phyloP scores from a whole-genome alignment of 37 sponge, comb jelly and placozoan genomes.

The Diacarnus erythraeanus region DNA sequence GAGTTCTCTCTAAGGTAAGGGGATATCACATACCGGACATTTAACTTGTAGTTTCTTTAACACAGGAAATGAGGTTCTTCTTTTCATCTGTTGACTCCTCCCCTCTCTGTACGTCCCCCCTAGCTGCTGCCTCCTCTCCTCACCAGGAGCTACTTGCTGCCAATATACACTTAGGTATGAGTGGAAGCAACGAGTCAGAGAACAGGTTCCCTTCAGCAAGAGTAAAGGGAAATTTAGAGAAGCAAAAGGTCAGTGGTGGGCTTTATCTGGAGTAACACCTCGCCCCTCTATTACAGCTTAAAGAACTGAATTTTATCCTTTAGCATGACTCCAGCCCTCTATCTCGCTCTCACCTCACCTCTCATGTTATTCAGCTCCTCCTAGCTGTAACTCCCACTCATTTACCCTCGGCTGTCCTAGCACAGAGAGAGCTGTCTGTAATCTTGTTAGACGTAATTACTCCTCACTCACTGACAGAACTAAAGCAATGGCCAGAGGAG shows the following conservation, averaged over 20 bases:
- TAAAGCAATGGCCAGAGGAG: conserved; percentile 42
- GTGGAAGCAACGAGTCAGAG: background rate
- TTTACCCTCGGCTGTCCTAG: background rate
- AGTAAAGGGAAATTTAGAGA: too few relatives aligned
- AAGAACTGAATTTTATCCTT: too few relatives aligned
- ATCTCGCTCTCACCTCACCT: background rate
- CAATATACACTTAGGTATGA: conserved; percentile 1
- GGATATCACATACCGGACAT: background rate
- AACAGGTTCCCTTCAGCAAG: too few relatives aligned
- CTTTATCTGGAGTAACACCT: too few relatives aligned
- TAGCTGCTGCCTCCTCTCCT: background rate
- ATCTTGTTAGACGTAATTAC: conserved; percentile 24
- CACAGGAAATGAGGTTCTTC: conserved; percentile 19
- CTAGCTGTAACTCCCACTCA: background rate
- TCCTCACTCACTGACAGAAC: conserved; percentile 1
- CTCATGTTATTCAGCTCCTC: conserved; percentile 18
- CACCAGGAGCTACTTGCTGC: conserved; percentile 5
- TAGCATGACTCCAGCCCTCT: background rate
- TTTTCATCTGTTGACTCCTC: conserved; percentile 3
- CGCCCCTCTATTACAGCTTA: too few relatives aligned
- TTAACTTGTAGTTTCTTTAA: background rate
- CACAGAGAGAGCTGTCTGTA: conserved; percentile 3
- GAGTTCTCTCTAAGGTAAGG: conserved; percentile 24
- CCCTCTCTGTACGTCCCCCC: background rate
- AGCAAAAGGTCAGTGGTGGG: too few relatives aligned